phyloP scores from a whole-genome alignment of 2,113 vertebrate species.

The Gobiocypris rarus region DNA sequence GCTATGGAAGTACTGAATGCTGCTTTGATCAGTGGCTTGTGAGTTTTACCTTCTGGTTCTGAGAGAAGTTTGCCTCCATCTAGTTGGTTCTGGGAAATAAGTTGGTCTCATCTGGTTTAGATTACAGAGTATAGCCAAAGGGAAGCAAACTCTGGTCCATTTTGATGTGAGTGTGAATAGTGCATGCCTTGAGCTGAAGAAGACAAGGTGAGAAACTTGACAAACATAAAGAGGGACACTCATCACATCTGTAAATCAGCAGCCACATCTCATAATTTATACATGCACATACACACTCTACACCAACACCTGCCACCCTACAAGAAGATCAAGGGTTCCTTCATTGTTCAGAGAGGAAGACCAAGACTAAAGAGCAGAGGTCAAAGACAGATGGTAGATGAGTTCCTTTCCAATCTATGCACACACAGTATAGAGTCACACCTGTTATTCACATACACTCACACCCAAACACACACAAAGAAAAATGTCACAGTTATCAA shows the following conservation, averaged over 20 bases:
- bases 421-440: slow-evolving; percentile 3
- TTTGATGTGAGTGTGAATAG: not conserved
- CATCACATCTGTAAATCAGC: slow-evolving; percentile 19
- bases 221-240: not conserved
- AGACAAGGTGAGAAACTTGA: not conserved
- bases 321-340: slow-evolving; percentile 26
- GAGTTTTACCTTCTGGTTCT: not conserved
- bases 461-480: slow-evolving; percentile 33
- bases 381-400: slow-evolving; percentile 35
- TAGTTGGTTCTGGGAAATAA: not conserved
- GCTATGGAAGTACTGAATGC: not conserved
- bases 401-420: slow-evolving; percentile 19
- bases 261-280: slow-evolving; percentile 6
- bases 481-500: slow-evolving; percentile 14
- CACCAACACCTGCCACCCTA: slow-evolving; percentile 28
- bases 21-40: not conserved
- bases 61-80: not conserved
- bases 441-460: slow-evolving; percentile 32
- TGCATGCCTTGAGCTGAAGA: not conserved
- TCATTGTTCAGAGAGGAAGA: slow-evolving; percentile 24
- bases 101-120: slow-evolving; percentile 9
- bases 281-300: slow-evolving; percentile 1
- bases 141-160: not conserved
- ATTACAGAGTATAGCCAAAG: not conserved
- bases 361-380: slow-evolving; percentile 15